Evolutionary conservation across 2,888 invertebrate species (phyloP), one percentile per base, ranked within the genome.

Genomic region (Drosophila melanosoma): DNA sequence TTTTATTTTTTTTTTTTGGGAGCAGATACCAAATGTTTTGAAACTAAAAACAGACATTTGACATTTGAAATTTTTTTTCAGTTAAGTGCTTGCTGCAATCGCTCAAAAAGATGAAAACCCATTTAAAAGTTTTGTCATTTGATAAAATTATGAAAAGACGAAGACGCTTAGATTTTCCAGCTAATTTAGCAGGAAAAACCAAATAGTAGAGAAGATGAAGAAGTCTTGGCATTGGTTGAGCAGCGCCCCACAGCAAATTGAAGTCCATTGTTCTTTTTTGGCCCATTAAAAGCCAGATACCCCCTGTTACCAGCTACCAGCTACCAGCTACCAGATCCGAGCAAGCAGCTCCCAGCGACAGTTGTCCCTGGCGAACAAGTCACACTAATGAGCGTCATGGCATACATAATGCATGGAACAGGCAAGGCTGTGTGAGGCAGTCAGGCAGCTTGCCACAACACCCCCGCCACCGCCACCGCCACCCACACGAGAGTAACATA

Each of bases 61-160:
- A 86, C 84, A 88, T 86, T 86, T 29, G 29, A 29, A 29, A 29
- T 29, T 29, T 29, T n/a, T 23, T 29, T 81, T 64, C 17, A 63
- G 83, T 71, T 79, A 81, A 84, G 84, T 88, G 84, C 79, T 63
- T 64, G 75, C 67, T 88, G 84, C 89, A 88, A 88, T 86, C 79
- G 78, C 83, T 88, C 87, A 82, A 76, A 76, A 85, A 76, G 53
- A 1, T 70, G 59, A 66, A 76, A 66, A 42, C 45, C 67, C 83
- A 83, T 87, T 83, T 87, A 76, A 87, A 84, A 88, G 76, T 86
- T 84, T 84, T 88, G 86, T 83, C 83, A 84, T 72, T 81, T 70
- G 72, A 67, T 72, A 65, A 82, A 66, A 72, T 68, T 75, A 69
- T 71, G 67, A 79, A 76, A 79, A 2, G 23, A 76, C 69, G 65